Base-by-base conservation (phyloP, 2,113 vertebrate genomes). In the Haliaeetus leucogaster region DNA sequence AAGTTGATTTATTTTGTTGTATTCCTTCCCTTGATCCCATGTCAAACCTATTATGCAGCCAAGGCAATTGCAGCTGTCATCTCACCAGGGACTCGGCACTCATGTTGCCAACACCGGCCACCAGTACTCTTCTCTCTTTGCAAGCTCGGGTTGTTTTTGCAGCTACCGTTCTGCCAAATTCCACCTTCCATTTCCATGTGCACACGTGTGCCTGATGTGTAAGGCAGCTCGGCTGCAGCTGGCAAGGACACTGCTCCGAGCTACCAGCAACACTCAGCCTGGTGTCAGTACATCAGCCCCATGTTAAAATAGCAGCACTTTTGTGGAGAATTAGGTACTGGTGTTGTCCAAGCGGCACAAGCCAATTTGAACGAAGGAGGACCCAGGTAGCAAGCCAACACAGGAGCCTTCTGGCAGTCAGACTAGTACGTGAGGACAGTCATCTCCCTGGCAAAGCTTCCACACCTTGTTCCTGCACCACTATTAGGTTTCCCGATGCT, bases 351-450 rank as follows among this genome's bases (percentile, higher is more conserved):
- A 29, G 72, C 7, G 63, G 50, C 84, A 76, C 0, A 1, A 93
- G 73, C 68, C 78, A 7, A 1, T 95, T 25, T 65, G 89, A 76
- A 47, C 0, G 0, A 21, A 89, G 77, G 52, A 95, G 73, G 78
- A 96, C 66, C 73, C 96, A 94, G 84, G 78, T 56, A 92, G 73
- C 87, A 96, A 93, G 74, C 84, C 84, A 90, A 56, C 70, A 50
- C 47, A 47, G 74, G 78, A 96, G 84, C 73, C 73, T 90, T 77
- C 78, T 73, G 94, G 78, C 94, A 95, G 43, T 40, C 91, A 91
- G 52, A 68, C 43, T 10, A 26, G 32, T 68, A 80, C 1, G 7
- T 40, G 62, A 70, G 70, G 50, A 72, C 42, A 81, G 27, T 30
- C 86, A 67, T 26, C 52, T 79, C 70, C 61, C 58, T 53, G 66